Base-by-base conservation (phyloP, 2,888 invertebrate species). In the Pammene fasciana region DNA sequence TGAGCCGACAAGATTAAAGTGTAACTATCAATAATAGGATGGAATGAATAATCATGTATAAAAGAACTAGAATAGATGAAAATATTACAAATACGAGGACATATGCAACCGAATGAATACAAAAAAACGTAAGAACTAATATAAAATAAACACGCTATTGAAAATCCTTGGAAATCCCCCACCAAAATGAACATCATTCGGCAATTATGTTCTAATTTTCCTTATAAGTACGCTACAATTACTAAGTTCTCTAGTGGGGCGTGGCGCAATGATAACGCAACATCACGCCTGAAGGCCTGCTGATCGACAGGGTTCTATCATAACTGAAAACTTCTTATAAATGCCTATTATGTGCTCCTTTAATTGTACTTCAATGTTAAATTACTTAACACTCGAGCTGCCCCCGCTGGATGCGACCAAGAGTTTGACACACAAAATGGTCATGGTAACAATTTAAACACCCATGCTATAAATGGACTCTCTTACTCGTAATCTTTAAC, bases 211-310 rank as follows among this genome's bases (percentile, higher is more conserved):
- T 66, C 14, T 18, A 57, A 57, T 66, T 57, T 66, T 57, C 65
- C 48, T 57, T 34, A n/a, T n/a, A n/a, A n/a, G 26, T 45, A 38
- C 8, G 41, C 13, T 38, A 48, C 48, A 50, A 50, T 50, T 61
- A 50, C 3, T 52, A 52, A 52, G 50, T 62, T 38, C 50, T 62
- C 62, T 41, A 62, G 18, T 41, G 62, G 62, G 62, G 62, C 62
- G 62, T 62, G 62, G 62, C 48, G 46, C 59, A 50, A 61, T 50
- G 26, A 41, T 62, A 62, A 52, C 62, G 62, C 62, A 62, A 62
- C 62, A 62, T 11, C 57, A 56, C 48, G 56, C 48, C 56, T 57
- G 65, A 65, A 65, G 50, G 50, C 41, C 50, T 62, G 26, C 38
- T 50, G 18, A 62, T 62, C 38, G 52, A 52, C 62, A 62, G 50